Percentiles rank a stretch among this genome's conserved stretches.
These are phyloP conservation scores for Erpornis zantholeuca DNA, from an alignment of 2,113 vertebrate species.

Conservation along the genomic window DNA sequence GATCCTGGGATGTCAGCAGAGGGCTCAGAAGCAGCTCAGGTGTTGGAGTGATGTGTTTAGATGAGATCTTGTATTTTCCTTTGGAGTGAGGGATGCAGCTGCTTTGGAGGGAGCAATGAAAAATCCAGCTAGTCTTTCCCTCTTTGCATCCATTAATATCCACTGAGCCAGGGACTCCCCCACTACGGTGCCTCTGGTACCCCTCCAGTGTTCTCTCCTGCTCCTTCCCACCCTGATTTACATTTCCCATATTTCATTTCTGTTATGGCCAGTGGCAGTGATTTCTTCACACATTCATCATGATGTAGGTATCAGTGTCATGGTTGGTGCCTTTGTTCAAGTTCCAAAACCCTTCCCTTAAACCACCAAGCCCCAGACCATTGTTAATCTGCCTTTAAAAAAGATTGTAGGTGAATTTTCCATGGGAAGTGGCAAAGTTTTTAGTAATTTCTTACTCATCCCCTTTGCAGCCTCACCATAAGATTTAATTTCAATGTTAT, in stretches of 20 bases:
- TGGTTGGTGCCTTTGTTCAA: not conserved
- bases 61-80: not conserved
- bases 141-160: not conserved
- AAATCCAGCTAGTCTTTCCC: not conserved
- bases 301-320: not conserved
- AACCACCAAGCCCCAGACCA: not conserved
- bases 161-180: not conserved
- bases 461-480: not conserved
- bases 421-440: not conserved
- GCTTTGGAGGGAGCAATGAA: not conserved
- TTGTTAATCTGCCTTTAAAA: not conserved
- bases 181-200: fast-evolving
- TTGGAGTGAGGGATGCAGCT: not conserved
- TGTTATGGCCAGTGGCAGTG: not conserved
- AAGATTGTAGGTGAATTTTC: not conserved
- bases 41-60: conserved; percentile 1
- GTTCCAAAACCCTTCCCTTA: not conserved
- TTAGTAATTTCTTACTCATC: not conserved
- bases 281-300: not conserved
- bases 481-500: fast-evolving
- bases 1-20: not conserved
- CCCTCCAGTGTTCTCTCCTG: not conserved
- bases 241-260: not conserved
- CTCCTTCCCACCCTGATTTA: not conserved
- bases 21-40: not conserved